Percentiles rank a stretch among this genome's conserved stretches.
These are phyloP conservation scores for Rhagologus leucostigma DNA, from an alignment of 2,113 vertebrate genomes.

Conservation along the genomic window DNA sequence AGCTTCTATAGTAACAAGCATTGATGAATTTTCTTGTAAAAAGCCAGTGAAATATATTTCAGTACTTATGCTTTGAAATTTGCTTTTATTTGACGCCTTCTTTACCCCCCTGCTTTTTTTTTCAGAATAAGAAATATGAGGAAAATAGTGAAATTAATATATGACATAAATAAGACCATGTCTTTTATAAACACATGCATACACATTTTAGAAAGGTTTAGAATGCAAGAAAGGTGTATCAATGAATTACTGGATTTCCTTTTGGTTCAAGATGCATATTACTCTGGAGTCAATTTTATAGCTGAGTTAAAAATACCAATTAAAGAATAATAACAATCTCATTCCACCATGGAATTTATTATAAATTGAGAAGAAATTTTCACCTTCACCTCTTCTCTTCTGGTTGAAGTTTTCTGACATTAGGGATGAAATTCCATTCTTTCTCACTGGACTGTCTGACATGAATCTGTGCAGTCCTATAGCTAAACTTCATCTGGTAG, in stretches of 20 bases:
- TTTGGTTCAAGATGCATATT: neutral
- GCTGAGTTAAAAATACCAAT: neutral
- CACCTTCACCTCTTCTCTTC: neutral
- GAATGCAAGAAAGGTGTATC: neutral
- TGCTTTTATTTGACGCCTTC: neutral
- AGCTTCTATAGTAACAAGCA: neutral
- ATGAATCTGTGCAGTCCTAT: neutral
- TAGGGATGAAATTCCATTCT: neutral
- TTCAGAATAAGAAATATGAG: neutral
- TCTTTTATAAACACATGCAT: neutral
- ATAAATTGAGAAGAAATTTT: neutral
- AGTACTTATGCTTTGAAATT: neutral
- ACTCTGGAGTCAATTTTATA: neutral
- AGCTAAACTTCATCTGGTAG: neutral
- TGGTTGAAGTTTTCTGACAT: neutral
- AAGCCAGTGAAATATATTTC: neutral
- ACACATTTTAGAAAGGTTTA: neutral
- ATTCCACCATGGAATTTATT: neutral
- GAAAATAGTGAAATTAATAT: neutral
- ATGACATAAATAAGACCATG: neutral
- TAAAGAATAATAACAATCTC: neutral
- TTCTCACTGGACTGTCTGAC: neutral
- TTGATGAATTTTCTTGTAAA: slow-evolving; percentile 28
- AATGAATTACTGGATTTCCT: neutral
- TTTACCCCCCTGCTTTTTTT: neutral